Percentiles rank a stretch among this genome's conserved stretches.
Conservation (phyloP, 1,140 invertebrate genomes). For the Drosophila simulans region DNA sequence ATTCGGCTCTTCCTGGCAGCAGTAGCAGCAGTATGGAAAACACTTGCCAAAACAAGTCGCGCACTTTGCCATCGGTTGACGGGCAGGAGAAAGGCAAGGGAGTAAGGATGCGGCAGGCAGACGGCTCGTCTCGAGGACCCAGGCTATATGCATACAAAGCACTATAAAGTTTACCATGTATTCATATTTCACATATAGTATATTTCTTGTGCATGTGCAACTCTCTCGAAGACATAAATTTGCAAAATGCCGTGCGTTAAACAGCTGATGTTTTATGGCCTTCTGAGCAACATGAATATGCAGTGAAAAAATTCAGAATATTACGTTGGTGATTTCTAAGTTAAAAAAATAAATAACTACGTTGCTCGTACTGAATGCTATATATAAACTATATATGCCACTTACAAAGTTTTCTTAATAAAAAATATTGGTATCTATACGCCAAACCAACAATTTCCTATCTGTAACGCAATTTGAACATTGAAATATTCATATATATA, state of each 20-base stretch:
- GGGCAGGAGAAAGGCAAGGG: neutral
- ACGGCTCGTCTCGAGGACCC: constrained; percentile 56
- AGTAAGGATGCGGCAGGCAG: constrained; percentile 19
- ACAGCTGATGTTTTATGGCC: constrained; percentile 73
- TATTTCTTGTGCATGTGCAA: constrained; percentile 45
- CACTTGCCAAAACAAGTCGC: constrained; percentile 76
- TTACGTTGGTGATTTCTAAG: no score
- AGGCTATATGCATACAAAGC: constrained; percentile 29
- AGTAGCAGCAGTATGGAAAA: constrained; percentile 17
- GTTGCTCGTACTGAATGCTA: no score
- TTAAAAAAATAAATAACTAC: no score
- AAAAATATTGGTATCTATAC: no score
- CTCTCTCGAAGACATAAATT: constrained; percentile 72
- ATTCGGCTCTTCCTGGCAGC: constrained; percentile 46
- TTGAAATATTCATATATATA: no score
- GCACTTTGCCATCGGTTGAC: constrained; percentile 45
- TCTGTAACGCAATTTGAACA: no score
- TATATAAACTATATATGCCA: no score
- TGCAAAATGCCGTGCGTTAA: constrained; percentile 66
- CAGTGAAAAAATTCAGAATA: constrained; percentile 3
- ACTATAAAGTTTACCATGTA: constrained; percentile 37
- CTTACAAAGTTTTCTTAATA: no score
- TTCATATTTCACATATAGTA: constrained; percentile 28
- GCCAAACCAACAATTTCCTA: no score
- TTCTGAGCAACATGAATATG: constrained; percentile 28